phyloP scores from a whole-genome alignment of 1,140 invertebrate genomes.

The Arctopsyche grandis region DNA sequence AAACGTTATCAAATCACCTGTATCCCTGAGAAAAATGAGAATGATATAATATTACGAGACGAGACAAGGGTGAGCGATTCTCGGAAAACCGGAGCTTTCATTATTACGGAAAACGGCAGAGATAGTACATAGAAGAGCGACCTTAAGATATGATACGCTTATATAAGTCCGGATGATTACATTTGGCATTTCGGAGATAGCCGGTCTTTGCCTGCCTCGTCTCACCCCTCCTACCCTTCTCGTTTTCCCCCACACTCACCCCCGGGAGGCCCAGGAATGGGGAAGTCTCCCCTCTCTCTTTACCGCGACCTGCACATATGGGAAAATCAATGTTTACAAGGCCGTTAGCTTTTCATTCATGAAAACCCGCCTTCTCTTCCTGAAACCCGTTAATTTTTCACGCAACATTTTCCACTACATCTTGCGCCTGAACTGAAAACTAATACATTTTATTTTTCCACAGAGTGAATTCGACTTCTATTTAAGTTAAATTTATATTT shows the following conservation, averaged over 20 bases:
- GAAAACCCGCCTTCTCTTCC: slow-evolving; percentile 15
- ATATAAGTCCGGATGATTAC: slow-evolving; percentile 34
- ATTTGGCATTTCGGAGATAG: slow-evolving; percentile 49
- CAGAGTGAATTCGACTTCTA: too few species aligned
- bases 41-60: too few species aligned
- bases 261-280: background rate
- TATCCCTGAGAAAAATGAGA: too few species aligned
- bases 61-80: too few species aligned
- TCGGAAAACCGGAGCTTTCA: too few species aligned
- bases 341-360: slow-evolving; percentile 54
- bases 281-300: background rate
- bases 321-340: slow-evolving; percentile 54
- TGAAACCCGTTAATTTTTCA: background rate
- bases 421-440: background rate
- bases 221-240: background rate
- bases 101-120: too few species aligned
- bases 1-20: too few species aligned
- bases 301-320: slow-evolving; percentile 31
- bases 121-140: too few species aligned
- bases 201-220: slow-evolving; percentile 33
- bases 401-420: background rate
- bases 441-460: slow-evolving; percentile 5
- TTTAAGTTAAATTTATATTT: too few species aligned
- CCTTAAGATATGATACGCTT: background rate
- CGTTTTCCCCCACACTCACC: slow-evolving; percentile 16